Evolutionary conservation across 2,888 invertebrate species (phyloP).

Genomic region (Tetropium fuscum): DNA sequence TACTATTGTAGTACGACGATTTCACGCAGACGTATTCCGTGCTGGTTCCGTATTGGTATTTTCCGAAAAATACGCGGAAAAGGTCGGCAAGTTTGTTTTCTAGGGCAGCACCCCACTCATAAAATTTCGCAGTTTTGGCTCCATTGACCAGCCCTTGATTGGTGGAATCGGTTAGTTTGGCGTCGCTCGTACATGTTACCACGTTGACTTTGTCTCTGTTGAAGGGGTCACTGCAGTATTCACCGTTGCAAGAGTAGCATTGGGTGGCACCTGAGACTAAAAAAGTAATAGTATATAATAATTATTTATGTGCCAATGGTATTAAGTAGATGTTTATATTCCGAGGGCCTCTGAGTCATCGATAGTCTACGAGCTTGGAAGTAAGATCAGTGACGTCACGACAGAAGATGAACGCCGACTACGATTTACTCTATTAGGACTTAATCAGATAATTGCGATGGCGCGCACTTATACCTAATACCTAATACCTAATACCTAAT

Average conservation of each 20-base stretch:
- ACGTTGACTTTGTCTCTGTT: conserved; percentile 18
- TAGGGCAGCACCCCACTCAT: conserved; percentile 1
- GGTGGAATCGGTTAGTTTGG: background rate
- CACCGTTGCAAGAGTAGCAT: conserved; percentile 31
- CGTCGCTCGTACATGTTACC: conserved; percentile 16
- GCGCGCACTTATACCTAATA: too few relatives aligned
- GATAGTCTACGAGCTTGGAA: too few relatives aligned
- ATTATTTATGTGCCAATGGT: background rate
- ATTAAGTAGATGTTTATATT: background rate
- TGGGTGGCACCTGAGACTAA: conserved; percentile 16
- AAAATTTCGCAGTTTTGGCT: background rate
- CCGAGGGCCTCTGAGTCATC: too few relatives aligned
- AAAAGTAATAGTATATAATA: conserved; percentile 8
- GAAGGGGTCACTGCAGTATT: conserved; percentile 34
- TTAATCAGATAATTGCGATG: too few relatives aligned
- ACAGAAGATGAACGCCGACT: too few relatives aligned
- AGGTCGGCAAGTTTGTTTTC: conserved; percentile 12
- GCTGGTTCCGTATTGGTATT: too few relatives aligned
- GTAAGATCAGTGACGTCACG: too few relatives aligned
- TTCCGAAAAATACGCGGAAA: conserved; percentile 1
- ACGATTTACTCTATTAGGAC: too few relatives aligned
- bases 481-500: too few relatives aligned
- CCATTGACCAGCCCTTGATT: background rate
- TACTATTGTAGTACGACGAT: conserved; percentile 21
- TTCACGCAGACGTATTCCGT: conserved; percentile 33